Evolutionary conservation across 2,113 vertebrate genomes (phyloP), one percentile per base, ranked within the genome.

Genomic region (Cardinalis cardinalis): DNA sequence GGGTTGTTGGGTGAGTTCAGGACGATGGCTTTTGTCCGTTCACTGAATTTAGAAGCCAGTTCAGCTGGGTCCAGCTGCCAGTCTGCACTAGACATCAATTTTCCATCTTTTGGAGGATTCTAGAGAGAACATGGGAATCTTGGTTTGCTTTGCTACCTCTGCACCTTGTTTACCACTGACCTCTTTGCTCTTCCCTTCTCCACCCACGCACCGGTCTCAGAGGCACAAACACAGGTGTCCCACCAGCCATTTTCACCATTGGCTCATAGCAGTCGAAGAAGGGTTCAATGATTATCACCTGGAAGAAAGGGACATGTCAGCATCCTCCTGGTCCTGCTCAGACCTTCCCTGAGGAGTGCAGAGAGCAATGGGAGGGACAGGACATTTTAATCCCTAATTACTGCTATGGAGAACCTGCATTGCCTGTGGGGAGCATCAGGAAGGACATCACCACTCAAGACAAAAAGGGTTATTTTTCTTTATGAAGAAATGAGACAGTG

Each of bases 1-100:
- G 99, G 99, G 94, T 99, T 99, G 97, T 98, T 99, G 73, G 99
- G 99, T 9, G 98, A 99, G 95, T 99, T 99, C 84, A 99, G 96
- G 31, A 99, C 92, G 0, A 99, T 96, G 68, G 97, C 98, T 97
- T 99, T 99, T 53, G 99, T 99, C 49, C 74, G 94, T 38, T 97
- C 40, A 10, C 91, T 98, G 95, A 99, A 98, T 96, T 99, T 99
- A 94, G 98, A 98, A 80, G 98, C 97, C 92, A 99, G 96, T 91
- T 99, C 99, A 3, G 91, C 93, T 3, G 98, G 95, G 78, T 98
- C 99, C 83, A 99, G 97, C 65, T 97, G 95, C 99, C 99, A 99
- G 93, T 98, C 97, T 73, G 90, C 97, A 94, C 99, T 99, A 5
- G 97, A 98, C 74, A 96, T 90, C 81, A 94, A 75, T 26, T 79